phyloP scores from a whole-genome alignment of 64 coral and sea anemone species.

The Actinia tenebrosa region DNA sequence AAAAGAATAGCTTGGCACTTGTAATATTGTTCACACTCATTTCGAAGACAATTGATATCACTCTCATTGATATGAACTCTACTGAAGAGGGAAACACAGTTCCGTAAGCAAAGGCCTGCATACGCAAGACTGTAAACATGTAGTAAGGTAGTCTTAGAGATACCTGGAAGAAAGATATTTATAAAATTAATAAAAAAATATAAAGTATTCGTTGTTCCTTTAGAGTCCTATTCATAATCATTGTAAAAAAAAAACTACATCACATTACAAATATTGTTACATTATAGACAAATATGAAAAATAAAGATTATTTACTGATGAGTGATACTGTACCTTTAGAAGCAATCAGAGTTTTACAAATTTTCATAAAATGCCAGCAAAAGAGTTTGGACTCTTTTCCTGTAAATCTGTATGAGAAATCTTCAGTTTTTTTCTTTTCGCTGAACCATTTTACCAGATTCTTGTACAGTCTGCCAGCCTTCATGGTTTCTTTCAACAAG shows the following conservation, averaged over 20 bases:
- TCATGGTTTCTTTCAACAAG: conserved; percentile 23
- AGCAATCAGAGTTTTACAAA: conserved; percentile 9
- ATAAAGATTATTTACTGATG: background rate
- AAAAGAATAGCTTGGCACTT: conserved; percentile 62
- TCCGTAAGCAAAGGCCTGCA: conserved; percentile 59
- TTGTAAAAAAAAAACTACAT: background rate
- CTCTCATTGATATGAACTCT: conserved; percentile 59
- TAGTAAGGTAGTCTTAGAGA: conserved; percentile 15
- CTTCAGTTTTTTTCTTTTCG: conserved; percentile 40
- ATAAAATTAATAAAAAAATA: background rate
- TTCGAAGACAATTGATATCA: conserved; percentile 32
- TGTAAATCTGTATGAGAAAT: conserved; percentile 54
- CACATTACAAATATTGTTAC: background rate
- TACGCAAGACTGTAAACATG: conserved; percentile 51
- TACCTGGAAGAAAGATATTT: background rate
- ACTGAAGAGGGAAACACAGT: conserved; percentile 50
- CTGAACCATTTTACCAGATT: conserved; percentile 44
- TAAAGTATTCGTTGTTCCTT: background rate
- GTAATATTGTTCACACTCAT: conserved; percentile 55
- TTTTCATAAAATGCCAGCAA: conserved; percentile 61
- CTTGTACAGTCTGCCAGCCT: conserved; percentile 47
- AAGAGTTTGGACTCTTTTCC: conserved; percentile 54
- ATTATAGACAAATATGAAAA: background rate
- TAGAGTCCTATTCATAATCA: background rate
- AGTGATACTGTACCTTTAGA: background rate